Percentiles rank a stretch among this genome's conserved stretches.
These are phyloP conservation scores for Coenonympha glycerion DNA, from an alignment of 2,888 invertebrate genomes.

Conservation along the genomic window DNA sequence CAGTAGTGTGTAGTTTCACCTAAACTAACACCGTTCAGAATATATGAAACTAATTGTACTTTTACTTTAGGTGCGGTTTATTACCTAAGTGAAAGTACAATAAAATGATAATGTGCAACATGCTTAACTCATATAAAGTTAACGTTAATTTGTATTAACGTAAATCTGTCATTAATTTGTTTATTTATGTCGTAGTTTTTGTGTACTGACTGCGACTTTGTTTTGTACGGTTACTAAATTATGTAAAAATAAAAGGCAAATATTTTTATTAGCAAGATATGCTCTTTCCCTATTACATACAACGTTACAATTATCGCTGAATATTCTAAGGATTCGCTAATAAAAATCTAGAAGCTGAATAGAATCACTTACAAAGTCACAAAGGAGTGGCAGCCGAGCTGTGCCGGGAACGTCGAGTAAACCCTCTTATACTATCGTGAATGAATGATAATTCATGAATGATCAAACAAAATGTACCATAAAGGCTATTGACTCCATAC, in stretches of 20 bases:
- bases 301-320: neutral
- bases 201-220: too few relatives aligned
- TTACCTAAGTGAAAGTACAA: too few relatives aligned
- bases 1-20: conserved; percentile 1
- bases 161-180: too few relatives aligned
- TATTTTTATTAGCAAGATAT: neutral
- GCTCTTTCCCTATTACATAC: neutral
- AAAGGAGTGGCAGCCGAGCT: conserved; percentile 25
- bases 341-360: conserved; percentile 15
- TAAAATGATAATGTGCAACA: too few relatives aligned
- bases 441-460: conserved; percentile 33
- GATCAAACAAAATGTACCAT: conserved; percentile 38
- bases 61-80: too few relatives aligned
- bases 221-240: too few relatives aligned
- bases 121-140: too few relatives aligned
- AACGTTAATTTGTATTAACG: too few relatives aligned
- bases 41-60: too few relatives aligned
- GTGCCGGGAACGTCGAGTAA: conserved; percentile 19
- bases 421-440: conserved; percentile 25
- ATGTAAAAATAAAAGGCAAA: neutral
- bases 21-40: neutral
- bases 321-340: conserved; percentile 4
- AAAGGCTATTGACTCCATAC: conserved; percentile 45
- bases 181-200: too few relatives aligned
- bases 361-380: conserved; percentile 25